Conservation (phyloP, 37 sponge, comb jelly and placozoan genomes). For the Theonella swinhoei region DNA sequence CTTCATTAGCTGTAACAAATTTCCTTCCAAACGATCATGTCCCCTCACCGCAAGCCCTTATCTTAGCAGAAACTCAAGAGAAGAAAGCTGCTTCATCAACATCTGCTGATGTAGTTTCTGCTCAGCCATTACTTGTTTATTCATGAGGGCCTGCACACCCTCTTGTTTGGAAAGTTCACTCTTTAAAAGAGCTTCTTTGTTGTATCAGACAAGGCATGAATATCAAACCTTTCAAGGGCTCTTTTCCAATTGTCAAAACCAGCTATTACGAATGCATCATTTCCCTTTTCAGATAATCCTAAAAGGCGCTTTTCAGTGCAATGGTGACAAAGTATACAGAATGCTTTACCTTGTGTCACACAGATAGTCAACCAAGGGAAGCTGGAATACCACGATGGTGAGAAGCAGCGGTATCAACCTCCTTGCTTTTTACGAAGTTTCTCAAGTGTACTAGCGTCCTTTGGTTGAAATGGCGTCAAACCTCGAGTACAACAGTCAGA, state of each 20-base stretch:
- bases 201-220: slow-evolving; percentile 14
- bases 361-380: slow-evolving; percentile 15
- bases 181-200: slow-evolving; percentile 32
- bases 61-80: slow-evolving; percentile 23
- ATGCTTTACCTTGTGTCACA: slow-evolving; percentile 21
- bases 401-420: too few relatives aligned
- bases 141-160: not conserved
- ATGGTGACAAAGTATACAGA: slow-evolving; percentile 8
- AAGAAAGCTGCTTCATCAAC: slow-evolving; percentile 3
- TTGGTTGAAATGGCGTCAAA: too few relatives aligned
- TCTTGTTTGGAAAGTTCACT: slow-evolving; percentile 10
- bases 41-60: slow-evolving; percentile 27
- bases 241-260: slow-evolving; percentile 49
- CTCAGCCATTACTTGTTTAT: not conserved
- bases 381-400: slow-evolving; percentile 8
- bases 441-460: too few relatives aligned
- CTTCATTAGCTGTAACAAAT: slow-evolving; percentile 18
- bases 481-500: too few relatives aligned
- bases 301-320: slow-evolving; percentile 5
- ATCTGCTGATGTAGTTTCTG: slow-evolving; percentile 9
- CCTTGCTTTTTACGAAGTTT: too few relatives aligned
- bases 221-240: slow-evolving; percentile 17
- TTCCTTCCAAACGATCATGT: slow-evolving; percentile 26
- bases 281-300: slow-evolving; percentile 2
- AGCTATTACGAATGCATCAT: slow-evolving; percentile 6